A percentile compares a stretch with the other conserved stretches of the same genome.
These are phyloP conservation scores for Borostomias antarcticus DNA, from an alignment of 2,797 vertebrate species.

Conservation along the genomic window DNA sequence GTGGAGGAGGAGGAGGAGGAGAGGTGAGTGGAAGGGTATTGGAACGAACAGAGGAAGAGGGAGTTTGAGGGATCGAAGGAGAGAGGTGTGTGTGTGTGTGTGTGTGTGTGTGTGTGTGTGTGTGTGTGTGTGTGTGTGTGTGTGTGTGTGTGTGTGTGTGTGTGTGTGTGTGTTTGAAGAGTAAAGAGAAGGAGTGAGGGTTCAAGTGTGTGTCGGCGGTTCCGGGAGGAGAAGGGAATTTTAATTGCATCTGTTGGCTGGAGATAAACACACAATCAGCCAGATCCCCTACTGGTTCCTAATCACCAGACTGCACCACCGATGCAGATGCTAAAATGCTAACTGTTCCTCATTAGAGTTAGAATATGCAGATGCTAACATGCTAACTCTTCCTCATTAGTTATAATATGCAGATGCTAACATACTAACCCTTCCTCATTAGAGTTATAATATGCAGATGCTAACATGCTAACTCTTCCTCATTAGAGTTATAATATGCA, in stretches of 20 bases:
- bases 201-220: background rate
- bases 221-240: slow-evolving; percentile 66
- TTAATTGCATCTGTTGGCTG: slow-evolving; percentile 77
- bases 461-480: background rate
- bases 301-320: slow-evolving; percentile 71
- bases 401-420: background rate
- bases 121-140: background rate
- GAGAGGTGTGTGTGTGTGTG: slow-evolving; percentile 46
- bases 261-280: slow-evolving; percentile 79
- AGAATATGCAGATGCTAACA: slow-evolving; percentile 51
- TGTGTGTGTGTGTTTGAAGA: background rate
- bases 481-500: background rate
- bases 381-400: slow-evolving; percentile 20
- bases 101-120: background rate
- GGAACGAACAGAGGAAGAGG: slow-evolving; percentile 31
- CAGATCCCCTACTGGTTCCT: slow-evolving; percentile 64
- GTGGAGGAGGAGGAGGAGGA: background rate
- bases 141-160: background rate
- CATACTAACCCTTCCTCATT: background rate
- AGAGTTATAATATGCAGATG: background rate
- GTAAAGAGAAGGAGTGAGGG: background rate
- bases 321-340: slow-evolving; percentile 59
- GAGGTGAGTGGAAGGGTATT: background rate
- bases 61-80: too few species aligned
- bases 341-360: slow-evolving; percentile 62